Evolutionary conservation across 2,797 vertebrate genomes (phyloP), one percentile per base, ranked within the genome.

Genomic region (Takifugu rubripes): DNA sequence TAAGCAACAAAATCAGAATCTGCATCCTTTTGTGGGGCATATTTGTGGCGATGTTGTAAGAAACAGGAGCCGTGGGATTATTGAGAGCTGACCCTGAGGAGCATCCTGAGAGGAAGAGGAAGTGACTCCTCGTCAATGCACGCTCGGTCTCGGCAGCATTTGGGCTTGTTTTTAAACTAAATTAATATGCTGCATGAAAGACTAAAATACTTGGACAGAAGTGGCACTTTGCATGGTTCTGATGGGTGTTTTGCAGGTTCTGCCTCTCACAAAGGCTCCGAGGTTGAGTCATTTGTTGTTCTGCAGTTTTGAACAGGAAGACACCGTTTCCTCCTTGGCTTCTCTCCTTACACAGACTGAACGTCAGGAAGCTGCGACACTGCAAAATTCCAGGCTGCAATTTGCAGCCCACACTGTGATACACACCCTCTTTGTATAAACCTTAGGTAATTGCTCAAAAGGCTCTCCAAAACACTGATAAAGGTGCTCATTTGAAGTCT

Each of bases 241-340:
- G 36, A 40, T 40, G 36, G 8, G 11, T 12, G 11, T 14, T 40
- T 40, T 14, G 12, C 11, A 40, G 16, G 3, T 40, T 45, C 3
- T 16, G 43, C 16, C 7, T 44, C 46, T 47, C 17, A n/a, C 24
- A 43, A 46, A 61, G 25, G 31, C 33, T 48, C 3, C 43, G 36
- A 56, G 17, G 25, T 5, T 9, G 27, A 46, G 31, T 29, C 31
- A 49, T 51, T 64, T 58, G 42, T 48, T 51, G 21, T 36, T 65
- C 62, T 84, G 77, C 59, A 66, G 60, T 73, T 77, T 63, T 61
- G 48, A 80, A 83, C 88, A 87, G 86, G 85, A 88, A 88, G 83
- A 68, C 53, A 17, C 64, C 1, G 82, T 84, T 89, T 90, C 85
- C 87, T 87, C 70, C 78, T 71, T 60, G 40, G 48, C 52, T 43